These are phyloP conservation scores for Antidorcas marsupialis DNA, from an alignment of 2,113 vertebrate species.

Conservation along the genomic window DNA sequence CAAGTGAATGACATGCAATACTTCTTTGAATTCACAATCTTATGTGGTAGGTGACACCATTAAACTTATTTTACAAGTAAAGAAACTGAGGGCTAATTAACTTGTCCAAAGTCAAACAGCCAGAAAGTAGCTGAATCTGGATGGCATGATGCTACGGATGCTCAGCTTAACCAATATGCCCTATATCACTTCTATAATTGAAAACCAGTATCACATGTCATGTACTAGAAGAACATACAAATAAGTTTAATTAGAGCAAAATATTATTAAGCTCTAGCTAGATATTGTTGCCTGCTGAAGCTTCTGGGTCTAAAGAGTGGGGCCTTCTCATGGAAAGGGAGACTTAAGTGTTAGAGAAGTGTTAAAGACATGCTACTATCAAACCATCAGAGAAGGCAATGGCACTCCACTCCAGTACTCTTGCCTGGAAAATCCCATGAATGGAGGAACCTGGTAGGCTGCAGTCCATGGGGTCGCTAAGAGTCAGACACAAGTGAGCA, in stretches of 20 bases:
- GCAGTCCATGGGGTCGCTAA: too few relatives aligned
- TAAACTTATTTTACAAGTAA: background rate
- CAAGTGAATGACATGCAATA: background rate
- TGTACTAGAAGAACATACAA: background rate
- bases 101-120: background rate
- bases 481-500: fast-evolving
- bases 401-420: too few relatives aligned
- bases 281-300: background rate
- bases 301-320: background rate
- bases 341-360: background rate
- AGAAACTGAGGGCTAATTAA: background rate
- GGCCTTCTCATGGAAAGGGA: background rate
- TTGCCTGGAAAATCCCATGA: too few relatives aligned
- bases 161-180: background rate
- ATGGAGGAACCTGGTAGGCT: too few relatives aligned
- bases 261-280: background rate
- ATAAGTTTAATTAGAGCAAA: background rate
- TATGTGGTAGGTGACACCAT: background rate
- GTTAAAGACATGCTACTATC: background rate
- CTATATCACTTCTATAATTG: background rate
- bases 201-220: background rate
- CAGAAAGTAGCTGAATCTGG: background rate
- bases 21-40: background rate
- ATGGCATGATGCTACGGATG: background rate
- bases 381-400: background rate